Evolutionary conservation across 2,113 vertebrate species (phyloP), one percentile per base, ranked within the genome.

Genomic region (Pseudorhombus dupliciocellatus): DNA sequence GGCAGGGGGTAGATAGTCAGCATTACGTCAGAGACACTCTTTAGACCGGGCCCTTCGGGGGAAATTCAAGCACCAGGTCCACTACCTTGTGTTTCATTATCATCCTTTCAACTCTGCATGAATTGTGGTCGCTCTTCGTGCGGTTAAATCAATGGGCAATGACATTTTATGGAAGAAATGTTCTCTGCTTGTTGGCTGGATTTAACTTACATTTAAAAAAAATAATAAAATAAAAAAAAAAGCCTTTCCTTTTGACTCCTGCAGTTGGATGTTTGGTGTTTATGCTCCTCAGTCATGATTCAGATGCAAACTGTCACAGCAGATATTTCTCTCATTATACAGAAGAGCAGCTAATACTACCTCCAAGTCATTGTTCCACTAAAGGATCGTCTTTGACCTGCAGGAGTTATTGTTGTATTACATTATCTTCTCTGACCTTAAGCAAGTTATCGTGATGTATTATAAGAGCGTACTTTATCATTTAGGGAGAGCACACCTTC

Each of bases 401-500:
- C 18, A 2, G 53, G 21, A 22, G 55, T 72, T 72, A 30, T 26
- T 31, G 24, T 44, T 46, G 4, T n/a, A 48, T 61, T 62, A 56
- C 63, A 69, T 60, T 46, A 53, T 72, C 53, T 60, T 42, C 50
- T 73, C 70, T 74, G 44, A 68, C 77, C 37, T 65, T 74, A 24
- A 57, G 70, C 24, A 58, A 30, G 37, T 66, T 61, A 79, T 78
- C 59, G 50, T 57, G 51, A 66, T 70, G 70, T 59, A 62, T 70
- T 40, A 40, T 75, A 63, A 25, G 16, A 66, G 34, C 4, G 7
- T 31, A 79, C 72, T 69, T 71, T 71, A 56, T 68, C 79, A 78
- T 83, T 75, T 82, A 79, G 75, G 37, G 60, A 42, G 65, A 73
- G 82, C 34, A 40, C 78, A 83, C 70, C 87, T 76, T 84, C 66